Evolutionary conservation across 2,888 invertebrate genomes (phyloP), one percentile per base, ranked within the genome.

Genomic region (Microchrysa polita): DNA sequence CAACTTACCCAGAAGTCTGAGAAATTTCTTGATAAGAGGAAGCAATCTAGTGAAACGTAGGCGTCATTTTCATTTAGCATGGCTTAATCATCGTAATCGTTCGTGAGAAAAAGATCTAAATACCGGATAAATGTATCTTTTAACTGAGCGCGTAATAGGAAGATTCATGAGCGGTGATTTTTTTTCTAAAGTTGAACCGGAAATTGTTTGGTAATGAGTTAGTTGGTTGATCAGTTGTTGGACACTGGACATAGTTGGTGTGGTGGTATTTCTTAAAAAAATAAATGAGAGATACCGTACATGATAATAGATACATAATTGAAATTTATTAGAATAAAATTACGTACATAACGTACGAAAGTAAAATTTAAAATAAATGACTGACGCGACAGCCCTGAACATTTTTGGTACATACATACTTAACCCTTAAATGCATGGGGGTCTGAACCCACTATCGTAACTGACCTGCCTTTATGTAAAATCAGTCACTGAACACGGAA

Each of bases 101-200:
- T 48, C 65, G 65, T 65, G 65, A 48, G 65, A 65, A 65, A 10
- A 40, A 48, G 48, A 48, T 48, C 48, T 48, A 4, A 12, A n/a
- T n/a, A n/a, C 4, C 48, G 27, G 27, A 34, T 34, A 34, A 34
- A 34, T 34, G 27, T 48, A 48, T 48, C 48, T 48, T n/a, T 48
- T 10, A n/a, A 4, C 1, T 57, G n/a, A n/a, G n/a, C n/a, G 22
- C 22, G 57, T 18, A 57, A 55, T 16, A n/a, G 40, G 18, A 59
- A 67, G 27, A 18, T 67, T 10, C 20, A 53, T 48, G 57, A 34
- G 57, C 34, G 67, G 22, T 18, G 57, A 48, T 57, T 55, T 55
- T n/a, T n/a, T 73, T 67, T 34, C 27, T 34, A 34, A 7, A 52
- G 2, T 59, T 27, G 4, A 52, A 40, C 53, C 72, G 61, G 53